Percentiles rank a stretch among this genome's conserved stretches.
Evolutionary conservation across 2,797 vertebrate genomes (phyloP).

Genomic region (Apodemus agrarius): DNA sequence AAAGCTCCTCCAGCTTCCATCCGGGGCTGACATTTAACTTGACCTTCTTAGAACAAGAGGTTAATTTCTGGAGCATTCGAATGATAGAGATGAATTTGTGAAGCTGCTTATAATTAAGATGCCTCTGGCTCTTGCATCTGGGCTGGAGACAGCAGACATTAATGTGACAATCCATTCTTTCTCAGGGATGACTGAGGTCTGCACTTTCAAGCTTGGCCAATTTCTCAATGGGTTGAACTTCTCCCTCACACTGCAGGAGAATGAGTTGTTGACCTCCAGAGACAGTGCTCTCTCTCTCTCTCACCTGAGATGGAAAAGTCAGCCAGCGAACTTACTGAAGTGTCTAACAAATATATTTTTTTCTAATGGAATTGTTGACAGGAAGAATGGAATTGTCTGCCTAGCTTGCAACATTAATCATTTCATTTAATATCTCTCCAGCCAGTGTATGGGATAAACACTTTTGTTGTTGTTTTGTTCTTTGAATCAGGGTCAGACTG

Average conservation of each 20-base stretch:
- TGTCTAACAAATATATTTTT: not conserved
- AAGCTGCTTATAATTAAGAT: conserved; percentile 49
- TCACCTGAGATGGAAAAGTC: conserved; percentile 1
- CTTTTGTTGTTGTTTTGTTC: not conserved
- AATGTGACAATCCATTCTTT: conserved; percentile 66
- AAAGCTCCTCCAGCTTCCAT: conserved; percentile 30
- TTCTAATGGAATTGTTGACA: not conserved
- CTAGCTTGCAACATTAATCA: not conserved
- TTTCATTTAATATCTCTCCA: conserved; percentile 18
- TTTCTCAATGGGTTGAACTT: not conserved
- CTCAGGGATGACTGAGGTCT: conserved; percentile 47
- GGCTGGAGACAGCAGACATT: conserved; percentile 54
- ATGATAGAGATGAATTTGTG: conserved; percentile 53
- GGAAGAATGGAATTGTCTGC: not conserved
- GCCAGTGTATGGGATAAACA: not conserved
- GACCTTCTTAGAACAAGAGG: conserved; percentile 57
- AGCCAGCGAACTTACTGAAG: not conserved
- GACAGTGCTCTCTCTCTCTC: not conserved
- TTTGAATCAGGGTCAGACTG: not conserved
- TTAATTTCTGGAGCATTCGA: not conserved
- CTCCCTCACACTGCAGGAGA: not conserved
- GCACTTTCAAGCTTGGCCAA: not conserved
- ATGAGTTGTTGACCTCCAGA: not conserved
- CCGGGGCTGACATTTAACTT: conserved; percentile 40
- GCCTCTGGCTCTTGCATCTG: conserved; percentile 67